These are phyloP conservation scores for Chironomus riparius DNA, from an alignment of 2,888 invertebrate genomes.

Conservation along the genomic window DNA sequence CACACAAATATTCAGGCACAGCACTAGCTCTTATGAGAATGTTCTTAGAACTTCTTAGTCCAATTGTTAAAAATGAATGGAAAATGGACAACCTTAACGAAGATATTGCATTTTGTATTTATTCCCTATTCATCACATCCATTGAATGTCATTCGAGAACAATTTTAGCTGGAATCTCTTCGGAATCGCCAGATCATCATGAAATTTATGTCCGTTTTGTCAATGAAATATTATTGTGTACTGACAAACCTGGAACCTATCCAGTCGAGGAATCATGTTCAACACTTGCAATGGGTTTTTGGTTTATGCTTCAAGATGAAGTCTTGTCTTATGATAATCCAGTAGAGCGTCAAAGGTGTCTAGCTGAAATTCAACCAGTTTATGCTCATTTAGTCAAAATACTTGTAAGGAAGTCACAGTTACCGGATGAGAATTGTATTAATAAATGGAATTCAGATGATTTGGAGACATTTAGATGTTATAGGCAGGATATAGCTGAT, in stretches of 20 bases:
- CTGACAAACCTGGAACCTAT: slow-evolving; percentile 70
- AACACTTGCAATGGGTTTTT: slow-evolving; percentile 77
- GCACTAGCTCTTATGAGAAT: slow-evolving; percentile 51
- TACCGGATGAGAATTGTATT: slow-evolving; percentile 53
- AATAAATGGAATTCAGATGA: slow-evolving; percentile 64
- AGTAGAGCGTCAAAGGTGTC: slow-evolving; percentile 35
- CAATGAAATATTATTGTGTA: slow-evolving; percentile 66
- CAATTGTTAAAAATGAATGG: slow-evolving; percentile 47
- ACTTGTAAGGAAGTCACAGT: slow-evolving; percentile 69
- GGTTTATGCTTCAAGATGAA: slow-evolving; percentile 79
- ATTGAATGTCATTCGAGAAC: slow-evolving; percentile 60
- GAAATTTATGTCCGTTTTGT: slow-evolving; percentile 55
- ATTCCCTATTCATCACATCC: slow-evolving; percentile 54
- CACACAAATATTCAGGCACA: slow-evolving; percentile 50
- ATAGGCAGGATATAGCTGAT: slow-evolving; percentile 77
- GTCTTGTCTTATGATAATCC: slow-evolving; percentile 13
- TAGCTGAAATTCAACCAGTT: slow-evolving; percentile 58
- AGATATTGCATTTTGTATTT: slow-evolving; percentile 58
- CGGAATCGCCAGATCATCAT: slow-evolving; percentile 42
- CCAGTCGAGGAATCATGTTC: slow-evolving; percentile 83
- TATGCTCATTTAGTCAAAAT: slow-evolving; percentile 70
- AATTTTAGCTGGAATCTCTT: slow-evolving; percentile 39
- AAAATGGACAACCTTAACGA: slow-evolving; percentile 42
- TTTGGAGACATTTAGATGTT: slow-evolving; percentile 76
- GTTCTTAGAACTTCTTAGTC: slow-evolving; percentile 49